phyloP scores from a whole-genome alignment of 2,888 invertebrate species.

The Oxycera nigricornis region DNA sequence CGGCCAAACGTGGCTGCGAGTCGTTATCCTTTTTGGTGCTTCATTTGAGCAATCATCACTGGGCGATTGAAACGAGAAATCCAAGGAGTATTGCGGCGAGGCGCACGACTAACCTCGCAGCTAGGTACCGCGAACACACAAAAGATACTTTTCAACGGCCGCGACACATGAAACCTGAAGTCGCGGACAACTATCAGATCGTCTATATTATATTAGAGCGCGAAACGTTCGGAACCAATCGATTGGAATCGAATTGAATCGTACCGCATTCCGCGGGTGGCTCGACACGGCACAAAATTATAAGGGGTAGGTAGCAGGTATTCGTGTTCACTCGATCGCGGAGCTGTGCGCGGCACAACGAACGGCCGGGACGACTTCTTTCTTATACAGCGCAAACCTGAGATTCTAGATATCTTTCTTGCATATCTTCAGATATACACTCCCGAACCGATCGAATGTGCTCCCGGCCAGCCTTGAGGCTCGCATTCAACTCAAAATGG shows the following conservation, averaged over 20 bases:
- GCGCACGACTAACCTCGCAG: not conserved
- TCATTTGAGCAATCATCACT: slow-evolving; percentile 11
- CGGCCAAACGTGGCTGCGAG: too few relatives aligned
- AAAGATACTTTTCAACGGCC: not conserved
- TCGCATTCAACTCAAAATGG: slow-evolving; percentile 24
- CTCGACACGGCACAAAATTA: slow-evolving; percentile 14
- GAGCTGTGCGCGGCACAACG: not conserved
- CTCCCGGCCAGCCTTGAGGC: slow-evolving; percentile 10
- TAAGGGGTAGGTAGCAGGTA: not conserved
- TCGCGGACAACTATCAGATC: not conserved
- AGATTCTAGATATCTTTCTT: slow-evolving; percentile 8
- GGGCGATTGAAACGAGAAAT: not conserved
- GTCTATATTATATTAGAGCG: not conserved
- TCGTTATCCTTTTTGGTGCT: slow-evolving; percentile 16
- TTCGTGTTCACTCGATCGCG: not conserved
- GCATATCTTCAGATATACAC: not conserved
- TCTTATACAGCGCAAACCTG: slow-evolving; percentile 18
- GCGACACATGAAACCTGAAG: not conserved
- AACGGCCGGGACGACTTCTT: not conserved
- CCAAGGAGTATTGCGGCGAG: not conserved
- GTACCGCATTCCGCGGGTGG: slow-evolving; percentile 23
- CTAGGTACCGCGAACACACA: slow-evolving; percentile 3
- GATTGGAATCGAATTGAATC: slow-evolving; percentile 31
- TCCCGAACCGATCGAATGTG: not conserved
- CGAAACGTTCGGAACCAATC: slow-evolving; percentile 30